phyloP scores from a whole-genome alignment of 2,797 vertebrate genomes.

The Morelia viridis region DNA sequence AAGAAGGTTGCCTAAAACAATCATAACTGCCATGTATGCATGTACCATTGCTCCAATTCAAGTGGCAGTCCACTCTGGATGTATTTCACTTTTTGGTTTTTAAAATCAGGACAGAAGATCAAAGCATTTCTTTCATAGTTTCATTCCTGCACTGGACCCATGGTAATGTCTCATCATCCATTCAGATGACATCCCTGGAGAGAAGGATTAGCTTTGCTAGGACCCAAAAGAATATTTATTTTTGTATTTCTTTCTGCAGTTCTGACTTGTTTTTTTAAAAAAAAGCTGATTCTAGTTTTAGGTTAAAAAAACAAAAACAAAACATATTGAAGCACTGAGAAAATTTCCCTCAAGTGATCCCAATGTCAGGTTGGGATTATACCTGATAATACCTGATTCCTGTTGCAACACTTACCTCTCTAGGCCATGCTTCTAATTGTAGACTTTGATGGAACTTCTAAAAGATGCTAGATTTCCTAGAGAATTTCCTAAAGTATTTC shows the following conservation, averaged over 20 bases:
- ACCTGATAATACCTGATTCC: not conserved
- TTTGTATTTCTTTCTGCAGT: not conserved
- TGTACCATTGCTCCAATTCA: not conserved
- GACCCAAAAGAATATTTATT: not conserved
- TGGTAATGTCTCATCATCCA: not conserved
- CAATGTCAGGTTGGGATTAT: conserved; percentile 2
- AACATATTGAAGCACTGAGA: not conserved
- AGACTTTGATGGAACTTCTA: not conserved
- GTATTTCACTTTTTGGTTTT: not conserved
- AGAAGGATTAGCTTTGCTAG: not conserved
- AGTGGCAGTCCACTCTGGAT: not conserved
- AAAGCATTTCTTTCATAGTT: not conserved
- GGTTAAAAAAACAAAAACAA: not conserved
- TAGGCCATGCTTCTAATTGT: not conserved
- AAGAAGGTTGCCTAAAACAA: not conserved
- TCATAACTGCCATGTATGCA: not conserved
- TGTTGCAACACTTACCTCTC: not conserved
- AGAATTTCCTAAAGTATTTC: not conserved
- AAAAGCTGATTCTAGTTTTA: not conserved
- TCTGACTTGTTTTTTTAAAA: not conserved
- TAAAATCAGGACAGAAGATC: not conserved
- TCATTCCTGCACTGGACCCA: not conserved
- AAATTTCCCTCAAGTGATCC: not conserved
- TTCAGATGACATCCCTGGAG: not conserved
- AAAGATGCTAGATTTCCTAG: not conserved